Evolutionary conservation across 2,888 invertebrate genomes (phyloP).

Genomic region (Acrobasis consociella): DNA sequence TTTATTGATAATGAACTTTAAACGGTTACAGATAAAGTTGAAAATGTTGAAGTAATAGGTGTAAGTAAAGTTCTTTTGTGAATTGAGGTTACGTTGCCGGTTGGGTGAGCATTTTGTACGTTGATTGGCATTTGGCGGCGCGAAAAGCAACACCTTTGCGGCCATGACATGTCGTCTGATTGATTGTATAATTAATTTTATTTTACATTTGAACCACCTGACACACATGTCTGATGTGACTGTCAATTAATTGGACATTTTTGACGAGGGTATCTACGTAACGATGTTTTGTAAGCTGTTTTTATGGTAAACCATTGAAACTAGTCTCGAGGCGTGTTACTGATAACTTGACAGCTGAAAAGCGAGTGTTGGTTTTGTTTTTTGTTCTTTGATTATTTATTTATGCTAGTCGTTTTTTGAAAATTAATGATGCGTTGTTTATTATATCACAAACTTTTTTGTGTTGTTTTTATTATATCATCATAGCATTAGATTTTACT

Average conservation of each 20-base stretch:
- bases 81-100: slow-evolving; percentile 43
- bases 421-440: not conserved
- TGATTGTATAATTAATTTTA: slow-evolving; percentile 81
- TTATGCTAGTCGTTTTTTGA: not conserved
- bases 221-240: slow-evolving; percentile 65
- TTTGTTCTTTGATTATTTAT: slow-evolving; percentile 7
- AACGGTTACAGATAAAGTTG: slow-evolving; percentile 39
- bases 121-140: slow-evolving; percentile 78
- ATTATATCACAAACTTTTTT: too few species aligned
- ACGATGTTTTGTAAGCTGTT: slow-evolving; percentile 58
- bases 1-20: slow-evolving; percentile 42
- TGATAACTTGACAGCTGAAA: slow-evolving; percentile 63
- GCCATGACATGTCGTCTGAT: slow-evolving; percentile 74
- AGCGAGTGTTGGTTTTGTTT: slow-evolving; percentile 53
- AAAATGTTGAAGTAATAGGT: slow-evolving; percentile 32
- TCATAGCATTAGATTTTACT: not conserved
- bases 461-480: not conserved
- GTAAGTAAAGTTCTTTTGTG: slow-evolving; percentile 39
- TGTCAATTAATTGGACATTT: slow-evolving; percentile 79
- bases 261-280: slow-evolving; percentile 71
- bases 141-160: slow-evolving; percentile 78
- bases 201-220: slow-evolving; percentile 71
- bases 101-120: slow-evolving; percentile 70
- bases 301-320: slow-evolving; percentile 60
- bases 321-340: slow-evolving; percentile 50